Base-by-base conservation (phyloP, 2,797 vertebrate species). In the Champsocephalus esox region DNA sequence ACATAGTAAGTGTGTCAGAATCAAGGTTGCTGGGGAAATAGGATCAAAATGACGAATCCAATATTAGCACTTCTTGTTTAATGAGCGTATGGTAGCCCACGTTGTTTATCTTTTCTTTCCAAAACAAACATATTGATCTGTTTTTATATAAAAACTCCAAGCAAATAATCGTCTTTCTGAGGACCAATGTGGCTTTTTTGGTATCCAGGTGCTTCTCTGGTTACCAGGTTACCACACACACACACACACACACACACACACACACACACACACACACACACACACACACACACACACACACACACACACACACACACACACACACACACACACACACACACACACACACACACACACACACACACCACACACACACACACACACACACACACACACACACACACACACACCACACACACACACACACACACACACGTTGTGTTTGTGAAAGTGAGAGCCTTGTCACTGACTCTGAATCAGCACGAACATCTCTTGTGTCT, bases 151-250 rank as follows among this genome's bases (percentile, higher is more conserved):
- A 48, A 0, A 41, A 46, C 68, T 85, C 79, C 68, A 55, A 59
- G 57, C 55, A 52, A 71, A 81, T 51, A 68, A 70, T 60, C 5
- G 63, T 34, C 43, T 76, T 63, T 70, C 60, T 64, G 65, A 71
- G 63, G 88, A 81, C 1, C 73, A 66, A 66, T 56, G 49, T 58
- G 44, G 52, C 7, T 19, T 48, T 61, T 75, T 66, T 69, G 41
- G 55, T 67, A 65, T 72, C 50, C 52, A 80, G 62, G 64, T 57
- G 48, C 49, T 73, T 55, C 67, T 79, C 83, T 85, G 77, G 81
- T 92, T 92, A 89, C 88, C 79, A 87, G n/a, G n/a, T n/a, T n/a
- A n/a, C n/a, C 28, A 28, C 28, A 28, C 14, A 72, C n/a, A 12
- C 19, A 50, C 28, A 55, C 55, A 61, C 44, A 73, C 72, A 55